These are phyloP conservation scores for Tychaedon coryphoeus DNA, from an alignment of 2,113 vertebrate species.

Conservation along the genomic window DNA sequence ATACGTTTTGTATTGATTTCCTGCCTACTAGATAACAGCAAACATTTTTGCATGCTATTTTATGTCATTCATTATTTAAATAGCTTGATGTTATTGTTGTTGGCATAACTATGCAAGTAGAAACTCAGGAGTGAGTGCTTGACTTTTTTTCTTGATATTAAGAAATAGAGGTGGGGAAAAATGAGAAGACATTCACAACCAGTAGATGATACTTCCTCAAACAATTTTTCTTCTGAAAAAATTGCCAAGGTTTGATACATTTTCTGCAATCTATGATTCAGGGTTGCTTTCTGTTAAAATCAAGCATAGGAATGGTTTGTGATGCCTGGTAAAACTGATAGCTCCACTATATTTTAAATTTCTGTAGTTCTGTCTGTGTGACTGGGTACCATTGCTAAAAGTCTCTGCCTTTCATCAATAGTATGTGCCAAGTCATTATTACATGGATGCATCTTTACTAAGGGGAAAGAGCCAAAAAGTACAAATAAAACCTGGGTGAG, in stretches of 20 bases:
- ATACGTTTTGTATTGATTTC: slow-evolving; percentile 34
- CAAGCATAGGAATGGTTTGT: background rate
- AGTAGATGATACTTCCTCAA: background rate
- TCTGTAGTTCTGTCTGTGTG: background rate
- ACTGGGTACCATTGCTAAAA: background rate
- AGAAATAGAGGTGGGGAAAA: background rate
- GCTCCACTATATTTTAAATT: background rate
- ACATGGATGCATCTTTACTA: background rate
- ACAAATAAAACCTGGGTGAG: background rate
- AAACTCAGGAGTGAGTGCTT: background rate
- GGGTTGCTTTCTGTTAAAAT: background rate
- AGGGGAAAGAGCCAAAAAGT: background rate
- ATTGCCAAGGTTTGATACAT: background rate
- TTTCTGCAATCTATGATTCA: background rate
- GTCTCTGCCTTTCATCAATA: background rate
- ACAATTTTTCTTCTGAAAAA: background rate
- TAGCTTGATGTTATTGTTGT: background rate
- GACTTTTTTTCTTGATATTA: background rate
- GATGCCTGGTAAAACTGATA: background rate
- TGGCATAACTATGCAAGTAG: background rate
- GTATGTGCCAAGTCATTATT: background rate
- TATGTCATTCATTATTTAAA: background rate
- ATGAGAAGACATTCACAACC: background rate
- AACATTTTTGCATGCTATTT: background rate
- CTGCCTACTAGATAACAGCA: background rate